Base-by-base conservation (phyloP, 2,113 vertebrate genomes). In the pig (Sus scrofa) region DNA sequence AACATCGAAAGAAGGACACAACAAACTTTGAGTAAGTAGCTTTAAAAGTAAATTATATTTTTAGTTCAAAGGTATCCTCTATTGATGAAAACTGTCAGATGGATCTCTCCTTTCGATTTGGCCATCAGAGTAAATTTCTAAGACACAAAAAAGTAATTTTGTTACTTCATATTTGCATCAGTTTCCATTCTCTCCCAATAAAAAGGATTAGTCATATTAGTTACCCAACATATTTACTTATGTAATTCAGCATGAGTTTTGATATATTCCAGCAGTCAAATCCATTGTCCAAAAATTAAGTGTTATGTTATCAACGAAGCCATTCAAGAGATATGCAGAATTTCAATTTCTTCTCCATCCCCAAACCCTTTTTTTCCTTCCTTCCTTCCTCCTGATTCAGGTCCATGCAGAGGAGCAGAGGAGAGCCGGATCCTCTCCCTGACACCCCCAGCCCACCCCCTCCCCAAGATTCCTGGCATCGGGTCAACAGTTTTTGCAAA, bases 401-500 rank as follows among this genome's bases (percentile, higher is more conserved):
- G 62, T 14, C 54, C 37, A 2, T 0, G 3, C 5, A 27, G 44
- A 37, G 4, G 13, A 78, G 34, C 37, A 79, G 12, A 79, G 10
- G 15, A 65, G 50, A 34, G 13, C n/a, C 16, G 56, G n/a, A 19
- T 2, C 56, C 13, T 58, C 27, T 39, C n/a, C 27, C 39, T 2
- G 60, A 37, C n/a, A 62, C 7, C 4, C 37, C 30, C 44, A 24
- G 1, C 34, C 37, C 30, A 30, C 16, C 5, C 34, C n/a, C 54
- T 37, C 77, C 77, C 32, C 22, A 27, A 83, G 34, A 39, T 6
- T 56, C 8, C 0, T 22, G 68, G 52, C 44, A 37, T 20, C 26
- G 34, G 81, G 60, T 90, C 77, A 60, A n/a, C n/a, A n/a, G n/a
- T 70, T 91, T 94, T 90, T 58, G 60, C 95, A 96, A 85, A 96